These are phyloP conservation scores for Musca domestica DNA, from an alignment of 1,140 invertebrate genomes.

Conservation along the genomic window DNA sequence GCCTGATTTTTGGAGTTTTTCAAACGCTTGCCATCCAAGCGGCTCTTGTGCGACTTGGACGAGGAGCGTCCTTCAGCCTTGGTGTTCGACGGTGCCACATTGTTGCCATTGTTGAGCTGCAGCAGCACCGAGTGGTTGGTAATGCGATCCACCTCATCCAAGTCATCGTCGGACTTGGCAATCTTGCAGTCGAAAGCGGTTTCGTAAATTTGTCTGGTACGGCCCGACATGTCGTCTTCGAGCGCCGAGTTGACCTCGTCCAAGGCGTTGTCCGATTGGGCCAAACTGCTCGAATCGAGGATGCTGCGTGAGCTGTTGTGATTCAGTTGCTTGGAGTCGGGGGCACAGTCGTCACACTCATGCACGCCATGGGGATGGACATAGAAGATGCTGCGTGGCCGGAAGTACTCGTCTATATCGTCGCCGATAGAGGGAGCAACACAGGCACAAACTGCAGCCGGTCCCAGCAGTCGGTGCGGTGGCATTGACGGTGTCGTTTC, in stretches of 20 bases:
- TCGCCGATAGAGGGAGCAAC: constrained; percentile 60
- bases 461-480: constrained; percentile 61
- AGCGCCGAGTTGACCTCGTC: constrained; percentile 20
- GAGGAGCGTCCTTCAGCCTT: constrained; percentile 1
- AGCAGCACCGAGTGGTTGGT: constrained; percentile 74
- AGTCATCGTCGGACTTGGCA: constrained; percentile 75
- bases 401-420: constrained; percentile 61
- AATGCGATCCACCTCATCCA: constrained; percentile 76
- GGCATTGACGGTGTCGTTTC: constrained; percentile 54
- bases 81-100: constrained; percentile 4
- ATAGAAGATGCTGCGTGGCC: constrained; percentile 62
- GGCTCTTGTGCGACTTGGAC: constrained; percentile 32
- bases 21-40: constrained; percentile 45
- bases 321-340: constrained; percentile 34
- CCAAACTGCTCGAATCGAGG: constrained; percentile 27
- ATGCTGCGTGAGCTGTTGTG: constrained; percentile 9
- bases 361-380: constrained; percentile 56
- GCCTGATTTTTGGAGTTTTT: constrained; percentile 52
- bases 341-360: constrained; percentile 56
- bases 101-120: constrained; percentile 57
- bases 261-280: constrained; percentile 16
- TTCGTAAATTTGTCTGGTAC: constrained; percentile 74
- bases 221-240: constrained; percentile 48
- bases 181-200: constrained; percentile 87
- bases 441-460: constrained; percentile 65